Base-by-base conservation (phyloP, 2,797 vertebrate species). In the Odontamblyopus rebecca region DNA sequence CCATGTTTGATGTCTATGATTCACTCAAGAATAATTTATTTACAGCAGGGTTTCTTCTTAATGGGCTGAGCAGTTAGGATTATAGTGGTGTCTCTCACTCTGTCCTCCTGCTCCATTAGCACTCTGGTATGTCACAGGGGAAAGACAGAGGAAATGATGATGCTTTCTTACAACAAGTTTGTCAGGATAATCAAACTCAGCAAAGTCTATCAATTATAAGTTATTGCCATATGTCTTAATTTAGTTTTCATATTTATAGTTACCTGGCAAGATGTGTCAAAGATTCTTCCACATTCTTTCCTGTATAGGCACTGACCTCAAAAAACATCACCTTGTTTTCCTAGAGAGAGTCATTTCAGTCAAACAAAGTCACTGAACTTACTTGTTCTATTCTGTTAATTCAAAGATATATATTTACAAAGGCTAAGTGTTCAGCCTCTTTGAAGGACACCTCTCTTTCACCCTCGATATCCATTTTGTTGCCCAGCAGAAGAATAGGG, bases 301-400 rank as follows among this genome's bases (percentile, higher is more conserved):
- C 95, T 0, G 93, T 96, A 83, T 82, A 95, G 53, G 96, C 96
- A 13, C 97, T 98, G 94, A 96, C 96, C 88, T 98, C 96, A 16
- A 91, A 96, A 90, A 98, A 98, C 85, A 96, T 94, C 83, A 97
- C 86, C 61, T 76, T 90, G 74, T 90, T 93, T 57, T 96, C 95
- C 97, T 99, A 68, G 12, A 29, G 29, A 16, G 54, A 6, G 69
- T 23, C 1, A 48, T 5, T 44, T 41, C 12, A 13, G 61, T 41
- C 61, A 38, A 16, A 62, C 61, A 41, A 35, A 6, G 6, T 26
- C 35, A 44, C 61, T 4, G n/a, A 35, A 62, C 3, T 4, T 38
- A 62, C 7, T 62, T 61, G 18, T 11, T 61, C 4, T 60, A 23
- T 61, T 61, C 16, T 35, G 19, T 38, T 44, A 41, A 1, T 41